Base-by-base conservation (phyloP, 2,113 vertebrate genomes). In the Eclectus roratus region DNA sequence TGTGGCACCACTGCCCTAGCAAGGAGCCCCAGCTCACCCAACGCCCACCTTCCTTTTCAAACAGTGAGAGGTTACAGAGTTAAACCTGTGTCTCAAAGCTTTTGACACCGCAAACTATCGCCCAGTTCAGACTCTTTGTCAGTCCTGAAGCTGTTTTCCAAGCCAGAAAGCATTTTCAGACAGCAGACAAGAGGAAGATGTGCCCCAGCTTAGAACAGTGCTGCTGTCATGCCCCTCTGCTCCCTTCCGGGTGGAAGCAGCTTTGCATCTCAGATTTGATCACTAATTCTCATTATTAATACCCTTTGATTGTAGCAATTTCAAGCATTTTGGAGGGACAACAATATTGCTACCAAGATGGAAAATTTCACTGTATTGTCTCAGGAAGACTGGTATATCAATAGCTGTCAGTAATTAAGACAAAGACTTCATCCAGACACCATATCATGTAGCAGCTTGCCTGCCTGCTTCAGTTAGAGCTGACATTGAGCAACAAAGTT, bases 401-500 rank as follows among this genome's bases (percentile, higher is more conserved):
- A 46, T 72, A 87, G 70, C 44, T 87, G 72, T 66, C 80, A 55
- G 73, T 80, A 87, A 56, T 33, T 55, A 81, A 77, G 50, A 77
- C 61, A 52, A 88, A 94, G 88, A 74, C 70, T 52, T 86, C 80
- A 39, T 65, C 69, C 85, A 81, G 88, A 81, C 73, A 79, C 77
- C 15, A 3, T 12, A 86, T 79, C 88, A 1, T 18, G 73, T 49
- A 86, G 91, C 23, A 1, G 65, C 69, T 88, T 83, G 72, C 91
- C 88, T 52, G 80, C 77, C 83, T 58, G 35, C 88, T 86, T 72
- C 71, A 33, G 5, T 87, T 49, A 61, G 47, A 73, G 71, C 83
- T 93, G 76, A 86, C 88, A 79, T 47, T 79, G 73, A 96, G 96
- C 94, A 95, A 95, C 55, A 66, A 91, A 84, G 61, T 11, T 41